A percentile compares a stretch with the other conserved stretches of the same genome.
Conservation (phyloP, 2,888 invertebrate species). For the Parelbella ahira region DNA sequence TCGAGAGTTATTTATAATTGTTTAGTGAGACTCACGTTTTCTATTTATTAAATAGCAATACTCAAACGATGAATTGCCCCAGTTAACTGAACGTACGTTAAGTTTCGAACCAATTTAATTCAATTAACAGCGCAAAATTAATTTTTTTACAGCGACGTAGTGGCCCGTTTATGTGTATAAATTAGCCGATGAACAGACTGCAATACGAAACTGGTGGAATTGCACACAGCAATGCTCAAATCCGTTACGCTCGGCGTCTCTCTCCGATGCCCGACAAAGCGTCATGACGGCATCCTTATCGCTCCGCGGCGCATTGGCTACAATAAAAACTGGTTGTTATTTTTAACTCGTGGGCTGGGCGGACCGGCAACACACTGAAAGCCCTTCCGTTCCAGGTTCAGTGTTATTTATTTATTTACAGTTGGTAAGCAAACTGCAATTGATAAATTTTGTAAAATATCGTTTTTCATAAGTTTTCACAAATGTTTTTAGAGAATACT, state of each 20-base stretch:
- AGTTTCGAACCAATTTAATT: no score
- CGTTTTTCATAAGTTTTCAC: no score
- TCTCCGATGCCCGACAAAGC: conserved; percentile 51
- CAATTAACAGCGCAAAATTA: not conserved
- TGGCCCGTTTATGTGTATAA: conserved; percentile 27
- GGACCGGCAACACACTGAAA: conserved; percentile 63
- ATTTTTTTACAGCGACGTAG: conserved; percentile 1
- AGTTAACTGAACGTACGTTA: no score
- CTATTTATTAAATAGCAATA: no score
- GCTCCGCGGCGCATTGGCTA: conserved; percentile 62
- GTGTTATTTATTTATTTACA: conserved; percentile 45
- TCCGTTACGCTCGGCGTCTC: conserved; percentile 68
- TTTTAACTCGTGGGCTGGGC: conserved; percentile 74
- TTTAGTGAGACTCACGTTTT: no score
- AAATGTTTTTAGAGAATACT: no score
- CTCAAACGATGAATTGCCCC: no score
- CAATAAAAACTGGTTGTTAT: conserved; percentile 78
- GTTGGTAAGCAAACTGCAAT: conserved; percentile 30
- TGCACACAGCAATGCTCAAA: conserved; percentile 68
- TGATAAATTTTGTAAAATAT: conserved; percentile 4
- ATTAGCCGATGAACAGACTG: conserved; percentile 39
- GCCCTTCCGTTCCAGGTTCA: conserved; percentile 65
- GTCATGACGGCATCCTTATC: conserved; percentile 65
- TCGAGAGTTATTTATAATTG: no score
- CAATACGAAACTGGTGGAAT: conserved; percentile 58